Evolutionary conservation across 2,888 invertebrate species (phyloP).

Genomic region (Amphipyra berbera): DNA sequence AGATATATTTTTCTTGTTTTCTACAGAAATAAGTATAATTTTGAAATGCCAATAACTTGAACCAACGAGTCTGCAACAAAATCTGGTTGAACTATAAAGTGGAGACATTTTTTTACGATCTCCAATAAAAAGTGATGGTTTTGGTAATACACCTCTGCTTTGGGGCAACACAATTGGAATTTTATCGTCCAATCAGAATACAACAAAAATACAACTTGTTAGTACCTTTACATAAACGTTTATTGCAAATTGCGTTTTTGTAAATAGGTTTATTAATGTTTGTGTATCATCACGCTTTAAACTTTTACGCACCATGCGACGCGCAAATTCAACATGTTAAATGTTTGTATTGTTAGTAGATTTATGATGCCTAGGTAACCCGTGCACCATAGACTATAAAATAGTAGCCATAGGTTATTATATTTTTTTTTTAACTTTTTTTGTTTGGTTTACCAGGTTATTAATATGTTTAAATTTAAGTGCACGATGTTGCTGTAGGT

Average conservation of each 20-base stretch:
- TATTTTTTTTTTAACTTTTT: too few species aligned
- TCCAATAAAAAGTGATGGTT: conserved; percentile 57
- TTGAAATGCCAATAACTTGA: conserved; percentile 6
- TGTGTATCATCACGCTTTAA: too few species aligned
- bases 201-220: conserved; percentile 35
- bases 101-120: conserved; percentile 52
- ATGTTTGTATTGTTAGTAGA: too few species aligned
- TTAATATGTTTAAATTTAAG: too few species aligned
- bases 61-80: conserved; percentile 27
- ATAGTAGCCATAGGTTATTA: too few species aligned
- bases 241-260: conserved; percentile 47
- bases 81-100: conserved; percentile 40
- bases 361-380: too few species aligned
- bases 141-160: conserved; percentile 53
- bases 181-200: conserved; percentile 59
- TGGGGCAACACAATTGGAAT: conserved; percentile 48
- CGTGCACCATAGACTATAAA: too few species aligned
- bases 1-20: background rate
- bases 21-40: background rate
- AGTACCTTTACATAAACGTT: conserved; percentile 53
- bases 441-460: too few species aligned
- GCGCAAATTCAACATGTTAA: too few species aligned
- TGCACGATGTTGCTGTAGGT: too few species aligned
- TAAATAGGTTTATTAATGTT: too few species aligned
- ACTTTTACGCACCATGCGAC: too few species aligned